These are phyloP conservation scores for Hirudinaria manillensis DNA, from an alignment of 2,888 invertebrate genomes.

Conservation along the genomic window DNA sequence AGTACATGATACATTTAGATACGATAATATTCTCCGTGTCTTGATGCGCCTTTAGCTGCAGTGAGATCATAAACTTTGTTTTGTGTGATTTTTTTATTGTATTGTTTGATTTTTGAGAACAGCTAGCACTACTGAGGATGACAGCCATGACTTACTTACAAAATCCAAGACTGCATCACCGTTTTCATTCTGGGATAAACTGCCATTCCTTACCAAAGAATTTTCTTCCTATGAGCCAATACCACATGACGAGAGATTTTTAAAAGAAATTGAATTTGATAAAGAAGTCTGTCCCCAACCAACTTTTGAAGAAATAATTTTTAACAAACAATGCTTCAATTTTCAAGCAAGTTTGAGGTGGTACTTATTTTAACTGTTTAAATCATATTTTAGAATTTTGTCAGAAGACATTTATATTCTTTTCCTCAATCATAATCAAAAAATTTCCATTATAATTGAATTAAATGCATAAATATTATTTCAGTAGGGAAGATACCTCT, in stretches of 20 bases:
- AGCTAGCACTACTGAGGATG: neutral
- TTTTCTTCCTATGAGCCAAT: neutral
- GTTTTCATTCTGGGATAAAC: constrained; percentile 3
- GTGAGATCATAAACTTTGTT: neutral
- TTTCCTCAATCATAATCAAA: too few species aligned
- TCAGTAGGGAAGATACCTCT: neutral
- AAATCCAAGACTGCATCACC: neutral
- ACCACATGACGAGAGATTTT: constrained; percentile 1
- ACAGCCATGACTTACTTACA: neutral
- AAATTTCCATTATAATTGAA: too few species aligned
- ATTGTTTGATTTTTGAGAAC: neutral
- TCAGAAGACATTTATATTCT: neutral
- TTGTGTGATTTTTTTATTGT: neutral
- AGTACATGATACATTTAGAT: too few species aligned
- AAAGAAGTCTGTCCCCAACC: neutral
- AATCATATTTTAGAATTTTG: neutral
- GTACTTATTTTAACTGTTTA: neutral
- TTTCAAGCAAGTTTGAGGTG: neutral
- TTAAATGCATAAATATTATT: neutral
- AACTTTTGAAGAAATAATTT: neutral
- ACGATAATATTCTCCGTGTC: too few species aligned
- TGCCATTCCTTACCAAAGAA: constrained; percentile 7
- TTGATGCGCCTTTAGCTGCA: too few species aligned
- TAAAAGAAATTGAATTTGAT: neutral
- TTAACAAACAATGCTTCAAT: constrained; percentile 3